Percentiles rank a stretch among this genome's conserved stretches.
These are phyloP conservation scores for Gadus chalcogrammus DNA, from an alignment of 2,113 vertebrate genomes.

Conservation along the genomic window DNA sequence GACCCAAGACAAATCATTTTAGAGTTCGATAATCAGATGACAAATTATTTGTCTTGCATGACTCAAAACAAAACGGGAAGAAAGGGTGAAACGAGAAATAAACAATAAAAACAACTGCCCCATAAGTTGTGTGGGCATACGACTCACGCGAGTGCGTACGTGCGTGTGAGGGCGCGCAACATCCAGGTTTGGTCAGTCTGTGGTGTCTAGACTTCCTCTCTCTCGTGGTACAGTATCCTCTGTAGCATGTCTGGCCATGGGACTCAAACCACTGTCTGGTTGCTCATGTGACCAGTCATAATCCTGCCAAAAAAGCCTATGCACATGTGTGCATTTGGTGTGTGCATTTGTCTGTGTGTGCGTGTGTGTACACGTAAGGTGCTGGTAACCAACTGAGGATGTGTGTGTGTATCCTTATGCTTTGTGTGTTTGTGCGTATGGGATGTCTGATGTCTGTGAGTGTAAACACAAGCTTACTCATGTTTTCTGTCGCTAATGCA, in stretches of 20 bases:
- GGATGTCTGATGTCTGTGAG: too few relatives aligned
- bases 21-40: too few relatives aligned
- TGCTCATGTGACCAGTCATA: slow-evolving; percentile 60
- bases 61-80: neutral
- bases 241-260: slow-evolving; percentile 64
- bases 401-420: slow-evolving; percentile 25
- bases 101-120: neutral
- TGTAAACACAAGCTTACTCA: neutral
- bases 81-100: neutral
- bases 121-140: slow-evolving; percentile 11
- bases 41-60: too few relatives aligned
- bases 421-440: slow-evolving; percentile 23
- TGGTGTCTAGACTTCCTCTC: slow-evolving; percentile 63
- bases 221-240: slow-evolving; percentile 46
- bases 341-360: slow-evolving; percentile 9
- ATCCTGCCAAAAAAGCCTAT: slow-evolving; percentile 28
- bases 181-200: slow-evolving; percentile 50
- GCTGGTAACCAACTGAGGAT: too few relatives aligned
- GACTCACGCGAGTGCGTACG: neutral
- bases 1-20: too few relatives aligned
- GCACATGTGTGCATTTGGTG: neutral
- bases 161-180: slow-evolving; percentile 34
- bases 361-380: slow-evolving; percentile 2
- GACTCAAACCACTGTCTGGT: slow-evolving; percentile 68
- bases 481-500: slow-evolving; percentile 52